Evolutionary conservation across 2,113 vertebrate species (phyloP).

Genomic region (Aix galericulata): DNA sequence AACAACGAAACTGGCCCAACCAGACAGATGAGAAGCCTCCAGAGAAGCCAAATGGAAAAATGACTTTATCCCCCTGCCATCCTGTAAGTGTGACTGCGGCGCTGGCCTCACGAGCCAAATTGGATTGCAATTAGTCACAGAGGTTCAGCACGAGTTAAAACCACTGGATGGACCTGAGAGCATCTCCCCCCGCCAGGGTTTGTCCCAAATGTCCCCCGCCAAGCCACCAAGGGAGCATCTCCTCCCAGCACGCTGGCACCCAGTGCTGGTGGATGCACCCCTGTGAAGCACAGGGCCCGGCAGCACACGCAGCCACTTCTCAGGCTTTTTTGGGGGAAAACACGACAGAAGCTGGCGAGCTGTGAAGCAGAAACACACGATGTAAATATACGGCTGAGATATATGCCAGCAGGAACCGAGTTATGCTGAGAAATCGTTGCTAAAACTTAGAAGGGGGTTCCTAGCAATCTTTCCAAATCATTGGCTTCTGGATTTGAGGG

Average conservation of each 20-base stretch:
- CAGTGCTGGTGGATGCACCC: not conserved
- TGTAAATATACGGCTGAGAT: not conserved
- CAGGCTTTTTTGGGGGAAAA: not conserved
- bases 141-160: not conserved
- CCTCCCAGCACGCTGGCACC: not conserved
- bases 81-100: not conserved
- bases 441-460: not conserved
- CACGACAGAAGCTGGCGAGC: not conserved
- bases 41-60: not conserved
- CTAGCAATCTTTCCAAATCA: not conserved
- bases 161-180: not conserved
- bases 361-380: not conserved
- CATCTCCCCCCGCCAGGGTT: not conserved
- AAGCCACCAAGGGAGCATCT: not conserved
- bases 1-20: not conserved
- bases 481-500: not conserved
- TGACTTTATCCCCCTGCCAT: not conserved
- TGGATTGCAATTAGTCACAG: not conserved
- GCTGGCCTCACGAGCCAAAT: not conserved
- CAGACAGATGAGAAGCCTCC: not conserved
- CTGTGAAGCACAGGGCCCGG: fast-evolving
- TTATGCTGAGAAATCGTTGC: not conserved
- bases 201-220: fast-evolving
- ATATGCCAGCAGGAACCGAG: not conserved
- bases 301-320: not conserved